Evolutionary conservation across 2,113 vertebrate species (phyloP).

Genomic region (Oncorhynchus clarkii): DNA sequence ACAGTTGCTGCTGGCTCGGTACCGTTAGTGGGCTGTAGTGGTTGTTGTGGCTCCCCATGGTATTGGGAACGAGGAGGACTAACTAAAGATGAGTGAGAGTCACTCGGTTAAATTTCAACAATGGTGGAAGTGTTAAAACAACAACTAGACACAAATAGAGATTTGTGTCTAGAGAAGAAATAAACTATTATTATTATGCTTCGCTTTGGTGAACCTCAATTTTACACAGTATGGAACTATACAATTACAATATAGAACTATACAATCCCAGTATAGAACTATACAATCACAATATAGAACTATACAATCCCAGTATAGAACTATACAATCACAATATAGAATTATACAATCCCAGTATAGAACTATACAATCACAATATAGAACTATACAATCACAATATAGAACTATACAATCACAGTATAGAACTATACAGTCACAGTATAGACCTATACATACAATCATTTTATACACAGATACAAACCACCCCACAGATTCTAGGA

Average conservation of each 20-base stretch:
- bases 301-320: too few species aligned
- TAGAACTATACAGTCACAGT: too few species aligned
- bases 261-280: too few species aligned
- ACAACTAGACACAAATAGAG: not conserved
- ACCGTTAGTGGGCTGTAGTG: not conserved
- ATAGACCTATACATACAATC: too few species aligned
- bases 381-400: too few species aligned
- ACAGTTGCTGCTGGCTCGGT: too few species aligned
- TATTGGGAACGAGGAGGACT: not conserved
- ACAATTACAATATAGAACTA: too few species aligned
- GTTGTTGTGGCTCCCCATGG: not conserved
- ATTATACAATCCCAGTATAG: too few species aligned
- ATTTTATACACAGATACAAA: not conserved
- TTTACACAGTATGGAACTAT: not conserved
- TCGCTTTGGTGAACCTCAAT: not conserved
- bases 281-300: too few species aligned
- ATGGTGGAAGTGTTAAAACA: not conserved
- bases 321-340: too few species aligned
- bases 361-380: too few species aligned
- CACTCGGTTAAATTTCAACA: not conserved
- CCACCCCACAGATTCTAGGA: not conserved
- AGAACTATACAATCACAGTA: too few species aligned
- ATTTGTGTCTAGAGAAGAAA: slow-evolving; percentile 1
- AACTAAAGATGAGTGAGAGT: not conserved
- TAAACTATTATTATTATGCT: not conserved